Base-by-base conservation (phyloP, 2,888 invertebrate genomes). In the Cepaea hortensis region DNA sequence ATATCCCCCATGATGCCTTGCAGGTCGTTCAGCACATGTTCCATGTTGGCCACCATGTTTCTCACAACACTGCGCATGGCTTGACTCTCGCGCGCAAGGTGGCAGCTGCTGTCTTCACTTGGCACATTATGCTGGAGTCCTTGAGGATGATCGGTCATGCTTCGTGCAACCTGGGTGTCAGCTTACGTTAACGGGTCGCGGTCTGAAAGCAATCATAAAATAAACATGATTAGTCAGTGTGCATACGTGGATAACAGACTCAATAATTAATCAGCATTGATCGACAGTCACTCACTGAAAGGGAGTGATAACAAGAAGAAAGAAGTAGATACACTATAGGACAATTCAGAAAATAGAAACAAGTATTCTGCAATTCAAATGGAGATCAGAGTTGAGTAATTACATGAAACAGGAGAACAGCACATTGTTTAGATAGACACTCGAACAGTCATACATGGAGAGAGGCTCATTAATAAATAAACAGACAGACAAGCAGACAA, bases 1-100 rank as follows among this genome's bases (percentile, higher is more conserved):
- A 85, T 85, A 23, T 85, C 81, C 80, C 85, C 85, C 85, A 85
- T 85, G 85, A 85, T 85, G 72, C 85, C 85, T 72, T 85, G 85
- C 46, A 85, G 20, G 62, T 85, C 85, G 50, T 48, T 85, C 20
- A 85, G 61, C 73, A 85, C 85, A n/a, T n/a, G 11, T 73, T 85
- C 85, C 85, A 85, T 85, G 85, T 85, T 85, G 61, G 23, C 55
- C 6, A 85, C 81, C 81, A 81, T 72, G 35, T 62, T 73, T 23
- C 85, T n/a, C 23, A 81, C 85, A 20, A 85, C 55, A 55, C 62
- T 81, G 9, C 81, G 61, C 61, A 81, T 73, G n/a, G 73, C 55
- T 46, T 61, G 85, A 85, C 85, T 72, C 18, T 85, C 81, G 3
- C 70, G 81, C 5, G 18, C 81, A n/a, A 81, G 81, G 3, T 6